Evolutionary conservation across 64 coral and sea anemone species (phyloP).

Genomic region (Dendrophyllia cribrosa): DNA sequence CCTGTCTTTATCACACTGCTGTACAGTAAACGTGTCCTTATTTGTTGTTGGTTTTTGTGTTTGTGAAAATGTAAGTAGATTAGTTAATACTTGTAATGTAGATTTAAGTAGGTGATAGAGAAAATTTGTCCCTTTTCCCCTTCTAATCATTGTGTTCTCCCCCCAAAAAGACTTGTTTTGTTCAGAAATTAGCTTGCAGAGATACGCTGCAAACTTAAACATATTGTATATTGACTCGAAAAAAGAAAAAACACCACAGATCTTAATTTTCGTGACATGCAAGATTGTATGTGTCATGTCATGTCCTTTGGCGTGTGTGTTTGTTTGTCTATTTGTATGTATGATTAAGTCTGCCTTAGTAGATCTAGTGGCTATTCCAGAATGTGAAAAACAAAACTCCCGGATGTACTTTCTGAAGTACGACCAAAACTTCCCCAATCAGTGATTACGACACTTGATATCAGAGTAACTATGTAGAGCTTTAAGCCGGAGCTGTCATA

Average conservation of each 20-base stretch:
- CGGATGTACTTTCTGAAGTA: conserved; percentile 28
- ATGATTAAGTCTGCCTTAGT: conserved; percentile 59
- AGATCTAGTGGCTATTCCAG: conserved; percentile 49
- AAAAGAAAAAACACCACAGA: conserved; percentile 63
- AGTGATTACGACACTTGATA: conserved; percentile 73
- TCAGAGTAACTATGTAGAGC: conserved; percentile 90
- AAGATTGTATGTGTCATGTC: conserved; percentile 70
- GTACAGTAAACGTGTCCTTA: conserved; percentile 19
- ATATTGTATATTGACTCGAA: conserved; percentile 84
- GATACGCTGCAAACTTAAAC: conserved; percentile 50
- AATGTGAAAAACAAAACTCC: conserved; percentile 34
- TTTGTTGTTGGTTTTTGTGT: conserved; percentile 2
- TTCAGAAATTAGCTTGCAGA: conserved; percentile 74
- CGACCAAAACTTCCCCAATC: conserved; percentile 46
- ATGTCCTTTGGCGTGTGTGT: conserved; percentile 41
- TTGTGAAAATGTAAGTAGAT: conserved; percentile 35
- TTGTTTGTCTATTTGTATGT: conserved; percentile 43
- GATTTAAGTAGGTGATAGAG: conserved; percentile 47
- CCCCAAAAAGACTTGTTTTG: conserved; percentile 60
- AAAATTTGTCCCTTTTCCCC: conserved; percentile 29
- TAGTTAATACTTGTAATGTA: conserved; percentile 28
- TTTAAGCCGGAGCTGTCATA: conserved; percentile 91
- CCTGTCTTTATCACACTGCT: conserved; percentile 28
- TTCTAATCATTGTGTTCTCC: conserved; percentile 22
- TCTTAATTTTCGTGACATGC: conserved; percentile 85